Conservation (phyloP, 2,888 invertebrate genomes). For the Xestia sexstrigata region DNA sequence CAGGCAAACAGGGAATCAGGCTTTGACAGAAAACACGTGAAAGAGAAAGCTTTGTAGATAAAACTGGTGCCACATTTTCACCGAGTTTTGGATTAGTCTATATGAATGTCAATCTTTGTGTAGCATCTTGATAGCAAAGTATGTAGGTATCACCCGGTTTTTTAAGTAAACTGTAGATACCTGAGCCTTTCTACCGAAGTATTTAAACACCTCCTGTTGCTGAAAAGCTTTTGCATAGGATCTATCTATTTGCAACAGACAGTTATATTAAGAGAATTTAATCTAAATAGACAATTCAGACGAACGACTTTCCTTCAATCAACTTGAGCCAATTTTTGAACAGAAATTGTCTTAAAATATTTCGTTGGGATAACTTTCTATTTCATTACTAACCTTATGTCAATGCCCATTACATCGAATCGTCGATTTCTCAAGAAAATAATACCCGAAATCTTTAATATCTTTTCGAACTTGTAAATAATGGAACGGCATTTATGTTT, state of each 20-base stretch:
- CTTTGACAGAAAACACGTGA: background rate
- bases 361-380: slow-evolving; percentile 20
- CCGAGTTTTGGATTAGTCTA: background rate
- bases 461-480: slow-evolving; percentile 15
- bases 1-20: no score
- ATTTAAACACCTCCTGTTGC: background rate
- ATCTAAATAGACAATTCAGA: slow-evolving; percentile 3
- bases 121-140: background rate
- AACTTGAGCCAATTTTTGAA: slow-evolving; percentile 6
- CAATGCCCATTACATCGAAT: slow-evolving; percentile 3
- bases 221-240: background rate
- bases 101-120: background rate
- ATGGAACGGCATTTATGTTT: background rate
- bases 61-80: background rate
- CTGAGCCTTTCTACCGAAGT: background rate
- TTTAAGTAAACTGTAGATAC: background rate
- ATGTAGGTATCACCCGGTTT: background rate
- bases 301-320: slow-evolving; percentile 13
- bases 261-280: background rate
- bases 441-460: background rate
- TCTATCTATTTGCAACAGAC: background rate
- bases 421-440: slow-evolving; percentile 10
- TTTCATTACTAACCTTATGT: slow-evolving; percentile 11
- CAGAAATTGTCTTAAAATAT: background rate
- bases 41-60: background rate